Evolutionary conservation across 2,888 invertebrate genomes (phyloP).

Genomic region (Rhingia rostrata): DNA sequence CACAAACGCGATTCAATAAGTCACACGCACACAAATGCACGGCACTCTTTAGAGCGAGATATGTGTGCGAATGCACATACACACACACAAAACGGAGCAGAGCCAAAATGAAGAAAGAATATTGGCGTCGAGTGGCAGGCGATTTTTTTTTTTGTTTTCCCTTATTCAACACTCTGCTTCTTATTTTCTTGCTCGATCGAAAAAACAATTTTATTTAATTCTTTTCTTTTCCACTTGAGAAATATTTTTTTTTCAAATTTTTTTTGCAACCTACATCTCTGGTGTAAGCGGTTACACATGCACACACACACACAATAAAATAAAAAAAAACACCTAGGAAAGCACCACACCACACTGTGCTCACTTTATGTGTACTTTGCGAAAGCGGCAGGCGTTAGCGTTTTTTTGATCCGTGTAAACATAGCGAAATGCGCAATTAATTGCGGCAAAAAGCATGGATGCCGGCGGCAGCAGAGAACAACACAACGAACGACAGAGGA

Average conservation of each 20-base stretch:
- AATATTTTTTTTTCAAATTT: slow-evolving; percentile 31
- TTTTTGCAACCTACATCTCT: slow-evolving; percentile 52
- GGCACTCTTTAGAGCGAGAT: slow-evolving; percentile 4
- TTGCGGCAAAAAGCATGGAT: slow-evolving; percentile 65
- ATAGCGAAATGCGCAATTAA: slow-evolving; percentile 74
- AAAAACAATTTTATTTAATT: slow-evolving; percentile 14
- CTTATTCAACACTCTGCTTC: slow-evolving; percentile 22
- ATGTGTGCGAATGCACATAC: slow-evolving; percentile 35
- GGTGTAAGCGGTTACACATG: slow-evolving; percentile 36
- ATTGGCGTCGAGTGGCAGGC: slow-evolving; percentile 72
- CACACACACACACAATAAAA: slow-evolving; percentile 22
- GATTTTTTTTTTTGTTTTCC: slow-evolving; percentile 50
- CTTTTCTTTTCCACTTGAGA: slow-evolving; percentile 26
- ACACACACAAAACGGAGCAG: slow-evolving; percentile 34
- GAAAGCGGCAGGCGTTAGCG: slow-evolving; percentile 67
- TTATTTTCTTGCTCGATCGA: slow-evolving; percentile 8
- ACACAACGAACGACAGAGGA: slow-evolving; percentile 1
- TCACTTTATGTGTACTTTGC: slow-evolving; percentile 54
- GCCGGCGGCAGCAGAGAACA: slow-evolving; percentile 46
- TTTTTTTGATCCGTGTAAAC: slow-evolving; percentile 73
- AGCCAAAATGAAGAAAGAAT: slow-evolving; percentile 61
- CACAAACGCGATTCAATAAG: slow-evolving; percentile 74
- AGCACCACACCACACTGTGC: slow-evolving; percentile 20
- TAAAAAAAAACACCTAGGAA: background rate
- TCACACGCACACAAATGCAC: slow-evolving; percentile 44